phyloP scores from a whole-genome alignment of 2,113 vertebrate species.

The Phaethornis superciliosus region DNA sequence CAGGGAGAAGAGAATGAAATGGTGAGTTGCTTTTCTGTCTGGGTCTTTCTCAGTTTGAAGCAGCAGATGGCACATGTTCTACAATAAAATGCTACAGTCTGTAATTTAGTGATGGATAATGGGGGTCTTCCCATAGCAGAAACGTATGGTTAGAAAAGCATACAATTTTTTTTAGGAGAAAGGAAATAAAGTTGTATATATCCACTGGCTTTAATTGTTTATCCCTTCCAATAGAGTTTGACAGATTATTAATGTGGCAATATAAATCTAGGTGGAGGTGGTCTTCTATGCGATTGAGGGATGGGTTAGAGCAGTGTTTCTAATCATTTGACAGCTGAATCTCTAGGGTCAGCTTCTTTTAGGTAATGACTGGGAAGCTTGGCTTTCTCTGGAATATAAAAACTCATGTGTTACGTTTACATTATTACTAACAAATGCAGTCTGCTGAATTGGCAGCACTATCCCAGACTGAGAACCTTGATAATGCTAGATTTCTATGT shows the following conservation, averaged over 20 bases:
- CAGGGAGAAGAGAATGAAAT: conserved; percentile 81
- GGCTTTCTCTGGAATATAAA: neutral
- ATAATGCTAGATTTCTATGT: neutral
- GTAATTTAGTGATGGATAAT: neutral
- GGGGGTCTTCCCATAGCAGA: neutral
- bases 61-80: neutral
- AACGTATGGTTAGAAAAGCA: neutral
- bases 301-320: fast-evolving
- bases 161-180: neutral
- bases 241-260: neutral
- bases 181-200: neutral
- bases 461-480: neutral
- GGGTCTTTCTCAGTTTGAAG: neutral
- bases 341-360: neutral
- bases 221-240: neutral
- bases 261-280: neutral
- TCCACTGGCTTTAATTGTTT: neutral
- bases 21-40: conserved; percentile 71
- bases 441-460: neutral
- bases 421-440: neutral
- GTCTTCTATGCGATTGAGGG: neutral
- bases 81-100: neutral
- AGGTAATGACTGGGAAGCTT: neutral
- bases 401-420: neutral
- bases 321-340: neutral